Conservation (phyloP, 2,797 vertebrate species). For the Rhinogobio ventralis region DNA sequence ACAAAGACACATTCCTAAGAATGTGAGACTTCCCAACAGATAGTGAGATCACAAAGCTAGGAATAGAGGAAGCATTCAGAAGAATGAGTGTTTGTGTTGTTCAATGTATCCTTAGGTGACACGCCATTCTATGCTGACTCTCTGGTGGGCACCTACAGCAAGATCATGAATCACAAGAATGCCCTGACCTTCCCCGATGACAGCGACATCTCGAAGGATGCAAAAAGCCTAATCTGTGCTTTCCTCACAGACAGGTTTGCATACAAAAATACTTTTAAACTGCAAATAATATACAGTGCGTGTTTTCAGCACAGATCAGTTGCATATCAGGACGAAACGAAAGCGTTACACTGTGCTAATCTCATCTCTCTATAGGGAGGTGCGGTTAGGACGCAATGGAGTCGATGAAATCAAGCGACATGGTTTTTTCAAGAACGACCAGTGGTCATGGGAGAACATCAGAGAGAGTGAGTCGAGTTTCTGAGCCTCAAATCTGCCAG, state of each 20-base stretch:
- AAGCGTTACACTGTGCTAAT: neutral
- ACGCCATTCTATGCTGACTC: constrained; percentile 99
- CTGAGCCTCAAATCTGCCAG: neutral
- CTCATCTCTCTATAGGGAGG: constrained; percentile 80
- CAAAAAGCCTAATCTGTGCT: constrained; percentile 98
- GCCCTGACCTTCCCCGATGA: constrained; percentile 96
- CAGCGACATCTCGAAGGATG: constrained; percentile 96
- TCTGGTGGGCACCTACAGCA: constrained; percentile 97
- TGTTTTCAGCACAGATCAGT: neutral
- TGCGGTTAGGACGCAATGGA: constrained; percentile 93
- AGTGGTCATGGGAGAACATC: constrained; percentile 97
- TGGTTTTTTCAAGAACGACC: constrained; percentile 98
- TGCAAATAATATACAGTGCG: neutral
- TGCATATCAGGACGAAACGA: neutral
- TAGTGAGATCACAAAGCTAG: neutral
- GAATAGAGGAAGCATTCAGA: neutral
- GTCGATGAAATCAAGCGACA: constrained; percentile 98
- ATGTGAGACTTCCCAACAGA: neutral
- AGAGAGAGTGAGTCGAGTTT: constrained; percentile 88
- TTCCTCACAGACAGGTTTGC: constrained; percentile 94
- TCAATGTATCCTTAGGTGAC: constrained; percentile 81
- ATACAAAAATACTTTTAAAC: neutral
- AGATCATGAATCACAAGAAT: constrained; percentile 99
- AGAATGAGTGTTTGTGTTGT: constrained; percentile 30
- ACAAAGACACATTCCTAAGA: neutral